Conservation (phyloP, 2,888 invertebrate species). For the Drosophila longiperda region DNA sequence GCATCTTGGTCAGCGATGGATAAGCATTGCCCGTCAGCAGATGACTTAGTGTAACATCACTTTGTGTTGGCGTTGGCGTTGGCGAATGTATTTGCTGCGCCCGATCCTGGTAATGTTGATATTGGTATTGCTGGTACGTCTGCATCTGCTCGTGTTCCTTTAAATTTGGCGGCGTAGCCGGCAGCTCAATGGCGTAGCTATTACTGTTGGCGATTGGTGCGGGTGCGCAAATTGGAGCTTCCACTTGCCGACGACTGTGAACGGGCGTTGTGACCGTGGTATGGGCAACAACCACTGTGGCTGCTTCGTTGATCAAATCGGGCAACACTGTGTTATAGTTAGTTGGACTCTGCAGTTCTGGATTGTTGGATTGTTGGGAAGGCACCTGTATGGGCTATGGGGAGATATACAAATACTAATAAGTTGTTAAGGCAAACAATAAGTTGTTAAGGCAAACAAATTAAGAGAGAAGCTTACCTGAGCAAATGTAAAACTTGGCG, state of each 20-base stretch:
- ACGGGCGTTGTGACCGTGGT: conserved; percentile 37
- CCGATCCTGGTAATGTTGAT: conserved; percentile 53
- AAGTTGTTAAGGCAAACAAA: not conserved
- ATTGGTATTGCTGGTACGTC: conserved; percentile 54
- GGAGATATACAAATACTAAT: not conserved
- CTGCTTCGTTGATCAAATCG: conserved; percentile 73
- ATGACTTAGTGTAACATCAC: conserved; percentile 83
- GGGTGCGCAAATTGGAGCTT: conserved; percentile 9
- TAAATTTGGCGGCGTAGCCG: conserved; percentile 70
- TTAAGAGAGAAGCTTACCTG: conserved; percentile 67
- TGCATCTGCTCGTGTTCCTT: conserved; percentile 60
- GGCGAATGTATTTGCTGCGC: conserved; percentile 42
- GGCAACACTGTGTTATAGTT: conserved; percentile 57
- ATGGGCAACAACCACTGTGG: conserved; percentile 48
- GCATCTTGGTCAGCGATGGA: conserved; percentile 81
- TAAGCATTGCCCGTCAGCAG: conserved; percentile 80
- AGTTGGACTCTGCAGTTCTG: conserved; percentile 14
- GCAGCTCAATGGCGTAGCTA: conserved; percentile 83
- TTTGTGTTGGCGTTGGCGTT: conserved; percentile 28
- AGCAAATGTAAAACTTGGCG: conserved; percentile 76
- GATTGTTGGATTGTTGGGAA: conserved; percentile 56
- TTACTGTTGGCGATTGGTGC: conserved; percentile 28
- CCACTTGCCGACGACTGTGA: conserved; percentile 31
- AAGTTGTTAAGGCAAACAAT: not conserved
- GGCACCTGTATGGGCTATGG: conserved; percentile 79